Evolutionary conservation across 2,888 invertebrate genomes (phyloP).

Genomic region (Stenodera caucasica): DNA sequence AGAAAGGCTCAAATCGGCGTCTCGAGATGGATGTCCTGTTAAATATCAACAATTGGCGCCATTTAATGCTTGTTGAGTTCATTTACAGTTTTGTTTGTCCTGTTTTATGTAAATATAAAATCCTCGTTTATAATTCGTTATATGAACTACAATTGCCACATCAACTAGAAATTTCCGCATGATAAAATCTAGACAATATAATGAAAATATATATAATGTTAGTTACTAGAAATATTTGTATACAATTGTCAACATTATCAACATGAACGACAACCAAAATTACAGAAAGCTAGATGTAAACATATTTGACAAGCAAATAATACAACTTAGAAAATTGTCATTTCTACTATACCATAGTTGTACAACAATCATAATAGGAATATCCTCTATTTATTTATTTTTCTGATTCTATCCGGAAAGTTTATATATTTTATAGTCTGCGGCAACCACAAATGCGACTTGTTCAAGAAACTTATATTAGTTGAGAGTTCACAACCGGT

Average conservation of each 20-base stretch:
- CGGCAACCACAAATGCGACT: slow-evolving; percentile 35
- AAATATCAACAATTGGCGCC: slow-evolving; percentile 35
- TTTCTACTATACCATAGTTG: too few species aligned
- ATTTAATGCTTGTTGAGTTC: slow-evolving; percentile 33
- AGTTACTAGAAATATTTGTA: slow-evolving; percentile 6
- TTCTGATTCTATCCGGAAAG: too few species aligned
- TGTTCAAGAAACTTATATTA: too few species aligned
- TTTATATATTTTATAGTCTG: slow-evolving; percentile 21
- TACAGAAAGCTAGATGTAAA: background rate
- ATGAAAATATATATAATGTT: background rate
- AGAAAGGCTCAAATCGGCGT: too few species aligned
- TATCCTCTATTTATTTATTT: too few species aligned
- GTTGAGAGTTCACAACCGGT: slow-evolving; percentile 38
- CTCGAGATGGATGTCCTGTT: too few species aligned
- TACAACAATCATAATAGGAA: too few species aligned
- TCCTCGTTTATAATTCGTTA: slow-evolving; percentile 25
- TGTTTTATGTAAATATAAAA: slow-evolving; percentile 29
- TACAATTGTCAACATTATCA: slow-evolving; percentile 1
- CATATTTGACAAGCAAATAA: background rate
- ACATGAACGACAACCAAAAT: background rate
- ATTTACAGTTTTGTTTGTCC: slow-evolving; percentile 37
- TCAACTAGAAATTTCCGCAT: slow-evolving; percentile 4
- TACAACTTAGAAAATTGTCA: too few species aligned
- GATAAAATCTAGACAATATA: slow-evolving; percentile 8
- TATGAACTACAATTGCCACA: slow-evolving; percentile 7